Evolutionary conservation across 2,888 invertebrate species (phyloP), one percentile per base, ranked within the genome.

Genomic region (Cosmia pyralina): DNA sequence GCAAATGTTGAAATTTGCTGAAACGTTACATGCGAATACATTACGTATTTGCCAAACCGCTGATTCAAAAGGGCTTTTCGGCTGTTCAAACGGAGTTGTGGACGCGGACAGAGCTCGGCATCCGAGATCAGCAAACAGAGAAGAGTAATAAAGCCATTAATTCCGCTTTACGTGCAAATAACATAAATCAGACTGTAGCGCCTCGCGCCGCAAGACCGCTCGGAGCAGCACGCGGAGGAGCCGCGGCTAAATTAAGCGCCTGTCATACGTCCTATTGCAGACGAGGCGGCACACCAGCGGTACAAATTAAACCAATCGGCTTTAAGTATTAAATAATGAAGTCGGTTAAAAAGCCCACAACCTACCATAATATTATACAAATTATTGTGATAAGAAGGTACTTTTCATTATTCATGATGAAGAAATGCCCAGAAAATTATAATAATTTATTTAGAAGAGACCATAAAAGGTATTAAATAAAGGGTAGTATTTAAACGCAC

Each of bases 131-230:
- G 90, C 93, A 95, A 94, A 95, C 94, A 94, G 93, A 92, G 94
- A 93, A 94, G 94, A 93, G 94, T 95, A 95, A 94, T 95, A 95
- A 95, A 94, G 94, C 93, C 95, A 95, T 96, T 96, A 96, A 96
- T 96, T 96, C 94, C 93, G 94, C 94, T 95, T 94, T 94, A 94
- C 93, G 94, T 94, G 94, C 94, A 95, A 96, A 95, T 94, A 95
- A 94, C 95, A 95, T 96, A 96, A 96, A 96, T 96, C 95, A 96
- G 94, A 92, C 90, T 93, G 93, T 91, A 93, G 91, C 92, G 92
- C 91, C 91, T 91, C 92, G 92, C 91, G 92, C 94, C 95, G 90
- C 95, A 94, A 94, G 93, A 93, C 91, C 92, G 93, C 92, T 89
- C 89, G 77, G 90, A 91, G 91, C 91, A 90, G 87, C 89, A 92